A percentile compares a stretch with the other conserved stretches of the same genome.
phyloP scores from a whole-genome alignment of 2,888 invertebrate genomes.

The Ceraclea dissimilis region DNA sequence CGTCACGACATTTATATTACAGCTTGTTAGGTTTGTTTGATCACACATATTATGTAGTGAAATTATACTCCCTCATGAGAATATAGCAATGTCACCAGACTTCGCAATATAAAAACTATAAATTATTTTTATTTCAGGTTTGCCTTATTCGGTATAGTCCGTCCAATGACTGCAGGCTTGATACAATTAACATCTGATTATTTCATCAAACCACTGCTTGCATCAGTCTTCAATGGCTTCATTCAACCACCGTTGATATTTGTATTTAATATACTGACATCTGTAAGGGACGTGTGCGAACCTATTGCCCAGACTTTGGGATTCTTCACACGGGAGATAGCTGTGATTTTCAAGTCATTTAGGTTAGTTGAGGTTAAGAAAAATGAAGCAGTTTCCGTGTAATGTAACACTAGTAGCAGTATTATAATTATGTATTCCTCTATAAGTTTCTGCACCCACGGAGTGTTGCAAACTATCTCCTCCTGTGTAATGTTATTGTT shows the following conservation, averaged over 20 bases:
- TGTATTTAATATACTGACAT: conserved; percentile 52
- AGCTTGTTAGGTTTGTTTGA: conserved; percentile 44
- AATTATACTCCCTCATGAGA: no score
- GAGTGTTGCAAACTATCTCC: no score
- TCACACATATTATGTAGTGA: neutral
- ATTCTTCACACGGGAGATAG: conserved; percentile 32
- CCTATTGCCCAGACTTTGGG: conserved; percentile 53
- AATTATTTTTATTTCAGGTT: conserved; percentile 42
- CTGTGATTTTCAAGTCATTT: conserved; percentile 10
- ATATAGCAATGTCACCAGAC: no score
- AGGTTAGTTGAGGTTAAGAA: conserved; percentile 13
- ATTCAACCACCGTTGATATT: conserved; percentile 63
- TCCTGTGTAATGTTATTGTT: no score
- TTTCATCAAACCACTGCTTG: conserved; percentile 56
- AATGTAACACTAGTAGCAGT: neutral
- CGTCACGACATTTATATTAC: conserved; percentile 52
- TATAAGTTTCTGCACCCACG: neutral
- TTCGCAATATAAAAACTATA: no score
- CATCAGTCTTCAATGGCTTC: conserved; percentile 55
- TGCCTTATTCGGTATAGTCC: conserved; percentile 48
- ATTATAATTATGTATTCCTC: neutral
- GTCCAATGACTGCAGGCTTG: conserved; percentile 53
- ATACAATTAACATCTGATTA: conserved; percentile 59
- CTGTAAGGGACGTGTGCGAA: conserved; percentile 53
- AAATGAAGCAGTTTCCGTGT: neutral